These are phyloP conservation scores for Halocaridina rubra DNA, from an alignment of 2,888 invertebrate species.

Conservation along the genomic window DNA sequence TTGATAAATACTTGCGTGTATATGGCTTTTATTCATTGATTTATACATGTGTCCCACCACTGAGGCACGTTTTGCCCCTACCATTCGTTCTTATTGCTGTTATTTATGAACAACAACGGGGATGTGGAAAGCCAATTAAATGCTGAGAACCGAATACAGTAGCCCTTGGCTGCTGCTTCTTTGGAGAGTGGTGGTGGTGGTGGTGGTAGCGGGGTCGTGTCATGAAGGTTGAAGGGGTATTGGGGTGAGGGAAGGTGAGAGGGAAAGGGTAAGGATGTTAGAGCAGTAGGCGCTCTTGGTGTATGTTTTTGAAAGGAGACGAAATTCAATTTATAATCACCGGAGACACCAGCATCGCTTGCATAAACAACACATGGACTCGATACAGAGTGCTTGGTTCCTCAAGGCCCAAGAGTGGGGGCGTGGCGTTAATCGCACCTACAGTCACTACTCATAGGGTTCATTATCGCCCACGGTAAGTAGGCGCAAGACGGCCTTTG, in stretches of 20 bases:
- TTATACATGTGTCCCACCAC: background rate
- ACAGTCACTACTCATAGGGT: background rate
- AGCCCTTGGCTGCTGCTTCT: too few species aligned
- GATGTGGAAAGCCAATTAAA: too few species aligned
- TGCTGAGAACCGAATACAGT: too few species aligned
- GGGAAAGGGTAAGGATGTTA: too few species aligned
- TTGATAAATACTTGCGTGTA: background rate
- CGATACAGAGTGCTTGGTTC: constrained; percentile 54
- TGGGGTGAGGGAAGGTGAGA: too few species aligned
- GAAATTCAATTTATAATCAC: constrained; percentile 61
- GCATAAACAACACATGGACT: constrained; percentile 61
- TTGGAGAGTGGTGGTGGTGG: background rate
- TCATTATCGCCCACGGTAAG: background rate
- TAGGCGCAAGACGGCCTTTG: constrained; percentile 36
- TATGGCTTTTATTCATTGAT: background rate
- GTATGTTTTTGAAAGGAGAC: constrained; percentile 47
- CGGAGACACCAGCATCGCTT: constrained; percentile 61
- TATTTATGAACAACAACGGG: background rate
- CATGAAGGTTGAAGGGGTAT: background rate
- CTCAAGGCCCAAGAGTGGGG: constrained; percentile 24
- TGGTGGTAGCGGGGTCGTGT: background rate
- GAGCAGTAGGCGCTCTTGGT: background rate
- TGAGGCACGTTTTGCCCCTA: background rate
- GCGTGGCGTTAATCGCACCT: constrained; percentile 5
- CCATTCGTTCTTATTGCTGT: background rate